A percentile compares a stretch with the other conserved stretches of the same genome.
phyloP scores from a whole-genome alignment of 2,797 vertebrate genomes.

The Morus bassanus region DNA sequence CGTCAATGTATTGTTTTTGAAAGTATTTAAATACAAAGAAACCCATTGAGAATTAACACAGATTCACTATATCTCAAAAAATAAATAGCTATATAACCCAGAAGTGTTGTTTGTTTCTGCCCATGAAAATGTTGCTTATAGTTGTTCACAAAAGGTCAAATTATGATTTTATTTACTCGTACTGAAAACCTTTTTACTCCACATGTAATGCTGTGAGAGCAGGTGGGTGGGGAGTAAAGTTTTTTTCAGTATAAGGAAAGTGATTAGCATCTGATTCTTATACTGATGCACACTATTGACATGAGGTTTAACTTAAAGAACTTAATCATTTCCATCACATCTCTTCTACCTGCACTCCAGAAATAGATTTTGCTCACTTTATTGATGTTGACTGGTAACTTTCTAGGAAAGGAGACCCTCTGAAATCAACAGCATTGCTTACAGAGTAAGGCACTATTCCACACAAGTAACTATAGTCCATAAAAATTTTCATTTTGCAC shows the following conservation, averaged over 20 bases:
- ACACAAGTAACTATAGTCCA: neutral
- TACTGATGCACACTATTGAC: slow-evolving; percentile 57
- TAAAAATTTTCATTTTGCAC: slow-evolving; percentile 43
- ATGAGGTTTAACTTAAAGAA: slow-evolving; percentile 64
- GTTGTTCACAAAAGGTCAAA: slow-evolving; percentile 42
- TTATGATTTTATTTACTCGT: neutral
- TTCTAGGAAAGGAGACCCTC: neutral
- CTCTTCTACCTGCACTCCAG: slow-evolving; percentile 48
- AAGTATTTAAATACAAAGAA: slow-evolving; percentile 79
- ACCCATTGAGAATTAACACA: slow-evolving; percentile 73
- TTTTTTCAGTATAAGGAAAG: slow-evolving; percentile 12
- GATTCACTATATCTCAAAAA: slow-evolving; percentile 77
- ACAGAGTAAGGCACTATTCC: slow-evolving; percentile 52
- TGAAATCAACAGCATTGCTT: slow-evolving; percentile 25
- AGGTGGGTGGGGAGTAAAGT: slow-evolving; percentile 5
- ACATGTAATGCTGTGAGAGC: neutral
- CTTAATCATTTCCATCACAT: slow-evolving; percentile 39
- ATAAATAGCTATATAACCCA: slow-evolving; percentile 79
- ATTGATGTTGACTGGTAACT: neutral
- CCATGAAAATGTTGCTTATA: slow-evolving; percentile 66
- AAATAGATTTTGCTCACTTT: neutral
- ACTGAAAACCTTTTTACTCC: slow-evolving; percentile 46
- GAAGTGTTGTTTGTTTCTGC: slow-evolving; percentile 73
- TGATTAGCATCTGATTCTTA: slow-evolving; percentile 42
- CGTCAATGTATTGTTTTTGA: slow-evolving; percentile 73